Percentiles rank a stretch among this genome's conserved stretches.
These are phyloP conservation scores for Drosophila santomea DNA, from an alignment of 1,140 invertebrate genomes.

Conservation along the genomic window DNA sequence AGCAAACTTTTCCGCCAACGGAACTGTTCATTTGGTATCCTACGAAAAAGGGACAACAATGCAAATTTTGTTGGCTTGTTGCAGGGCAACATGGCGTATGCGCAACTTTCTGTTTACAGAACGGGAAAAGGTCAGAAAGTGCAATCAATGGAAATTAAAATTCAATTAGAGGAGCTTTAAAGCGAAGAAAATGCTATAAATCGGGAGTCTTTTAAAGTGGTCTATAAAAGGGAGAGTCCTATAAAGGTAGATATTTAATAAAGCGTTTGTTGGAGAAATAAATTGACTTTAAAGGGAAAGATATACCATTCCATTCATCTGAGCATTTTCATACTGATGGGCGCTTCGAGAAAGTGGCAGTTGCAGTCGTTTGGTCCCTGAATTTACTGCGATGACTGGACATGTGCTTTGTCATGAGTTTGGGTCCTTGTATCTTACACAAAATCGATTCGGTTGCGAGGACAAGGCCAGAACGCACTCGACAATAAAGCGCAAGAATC, in stretches of 20 bases:
- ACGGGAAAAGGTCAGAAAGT: conserved; percentile 57
- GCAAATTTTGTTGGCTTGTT: conserved; percentile 55
- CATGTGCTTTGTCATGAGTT: conserved; percentile 26
- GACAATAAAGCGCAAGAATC: conserved; percentile 70
- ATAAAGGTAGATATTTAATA: too few relatives aligned
- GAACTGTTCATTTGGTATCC: conserved; percentile 43
- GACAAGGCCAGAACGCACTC: conserved; percentile 54
- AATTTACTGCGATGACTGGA: neutral
- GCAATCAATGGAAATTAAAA: conserved; percentile 75
- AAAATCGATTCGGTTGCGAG: conserved; percentile 43
- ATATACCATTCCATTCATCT: too few relatives aligned
- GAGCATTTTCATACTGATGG: neutral
- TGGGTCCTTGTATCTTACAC: conserved; percentile 17
- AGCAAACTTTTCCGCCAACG: conserved; percentile 54
- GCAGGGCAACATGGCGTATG: conserved; percentile 48
- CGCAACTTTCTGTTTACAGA: conserved; percentile 58
- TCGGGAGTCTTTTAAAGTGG: too few relatives aligned
- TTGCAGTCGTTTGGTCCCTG: neutral
- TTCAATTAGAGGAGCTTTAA: conserved; percentile 64
- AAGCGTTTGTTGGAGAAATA: too few relatives aligned
- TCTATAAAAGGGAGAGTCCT: too few relatives aligned
- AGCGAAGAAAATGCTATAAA: neutral
- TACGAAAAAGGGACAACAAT: conserved; percentile 27
- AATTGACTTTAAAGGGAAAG: too few relatives aligned
- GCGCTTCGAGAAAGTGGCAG: neutral